phyloP scores from a whole-genome alignment of 2,888 invertebrate species.

The Tachina fera region DNA sequence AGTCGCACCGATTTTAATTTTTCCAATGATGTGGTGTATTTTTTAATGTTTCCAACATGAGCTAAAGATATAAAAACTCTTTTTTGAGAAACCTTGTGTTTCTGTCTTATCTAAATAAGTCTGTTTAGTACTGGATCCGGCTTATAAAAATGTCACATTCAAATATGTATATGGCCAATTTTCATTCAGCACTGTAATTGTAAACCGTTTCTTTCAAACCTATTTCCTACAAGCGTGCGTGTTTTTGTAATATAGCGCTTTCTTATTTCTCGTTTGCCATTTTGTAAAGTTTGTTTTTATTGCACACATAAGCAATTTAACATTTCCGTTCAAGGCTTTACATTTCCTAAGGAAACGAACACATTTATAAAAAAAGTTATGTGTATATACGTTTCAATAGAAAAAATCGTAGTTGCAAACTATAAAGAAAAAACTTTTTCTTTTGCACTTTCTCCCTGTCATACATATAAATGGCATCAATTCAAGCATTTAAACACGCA shows the following conservation, averaged over 20 bases:
- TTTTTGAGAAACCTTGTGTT: no score
- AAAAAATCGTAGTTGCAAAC: slow-evolving; percentile 2
- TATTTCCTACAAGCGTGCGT: slow-evolving; percentile 16
- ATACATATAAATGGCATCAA: slow-evolving; percentile 53
- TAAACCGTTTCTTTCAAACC: background rate
- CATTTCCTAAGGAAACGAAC: slow-evolving; percentile 65
- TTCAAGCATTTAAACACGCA: slow-evolving; percentile 71
- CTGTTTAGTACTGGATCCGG: no score
- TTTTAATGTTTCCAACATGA: no score
- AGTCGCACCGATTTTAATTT: no score
- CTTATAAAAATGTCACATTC: no score
- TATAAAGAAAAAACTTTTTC: slow-evolving; percentile 38
- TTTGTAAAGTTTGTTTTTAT: slow-evolving; percentile 80
- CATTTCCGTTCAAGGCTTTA: slow-evolving; percentile 73
- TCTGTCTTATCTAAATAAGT: no score
- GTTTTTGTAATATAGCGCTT: background rate
- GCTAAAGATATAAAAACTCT: no score
- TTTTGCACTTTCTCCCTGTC: slow-evolving; percentile 19
- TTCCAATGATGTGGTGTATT: no score
- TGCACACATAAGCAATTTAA: slow-evolving; percentile 79
- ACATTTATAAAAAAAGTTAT: slow-evolving; percentile 38
- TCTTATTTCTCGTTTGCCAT: slow-evolving; percentile 47
- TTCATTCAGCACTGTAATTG: slow-evolving; percentile 14
- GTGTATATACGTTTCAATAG: background rate
- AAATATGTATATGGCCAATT: background rate